phyloP scores from a whole-genome alignment of 2,113 vertebrate genomes.

The Thamnophis sirtalis region DNA sequence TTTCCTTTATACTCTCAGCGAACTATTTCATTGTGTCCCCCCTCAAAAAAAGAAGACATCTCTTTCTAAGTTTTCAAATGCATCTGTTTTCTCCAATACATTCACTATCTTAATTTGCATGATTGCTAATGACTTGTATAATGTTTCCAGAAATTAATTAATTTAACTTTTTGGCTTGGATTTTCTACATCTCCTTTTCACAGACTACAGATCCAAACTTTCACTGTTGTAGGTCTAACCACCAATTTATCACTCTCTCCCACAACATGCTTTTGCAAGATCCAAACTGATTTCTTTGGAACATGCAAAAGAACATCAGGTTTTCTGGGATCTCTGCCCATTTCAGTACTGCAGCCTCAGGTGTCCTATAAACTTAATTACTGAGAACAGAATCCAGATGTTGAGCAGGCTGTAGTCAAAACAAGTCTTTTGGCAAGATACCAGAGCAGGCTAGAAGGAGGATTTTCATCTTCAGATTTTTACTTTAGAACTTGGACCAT shows the following conservation, averaged over 20 bases:
- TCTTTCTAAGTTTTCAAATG: neutral
- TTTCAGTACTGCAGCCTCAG: slow-evolving; percentile 4
- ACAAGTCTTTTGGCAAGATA: slow-evolving; percentile 5
- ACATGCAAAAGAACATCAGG: neutral
- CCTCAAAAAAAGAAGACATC: neutral
- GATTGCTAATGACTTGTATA: neutral
- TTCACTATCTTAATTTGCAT: neutral
- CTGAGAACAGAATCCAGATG: slow-evolving; percentile 19
- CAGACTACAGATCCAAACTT: neutral
- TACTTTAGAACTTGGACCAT: neutral
- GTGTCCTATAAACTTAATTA: slow-evolving; percentile 16
- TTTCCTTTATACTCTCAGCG: neutral
- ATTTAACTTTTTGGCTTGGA: neutral
- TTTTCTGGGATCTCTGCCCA: neutral
- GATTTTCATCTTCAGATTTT: slow-evolving; percentile 1
- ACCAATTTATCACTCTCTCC: no score
- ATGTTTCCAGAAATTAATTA: neutral
- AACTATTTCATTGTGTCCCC: neutral
- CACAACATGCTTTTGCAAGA: no score
- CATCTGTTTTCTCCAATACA: neutral
- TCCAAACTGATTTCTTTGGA: neutral
- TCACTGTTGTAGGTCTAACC: neutral
- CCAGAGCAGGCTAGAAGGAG: neutral
- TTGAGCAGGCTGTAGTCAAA: slow-evolving; percentile 2
- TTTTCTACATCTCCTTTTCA: neutral